Percentiles rank a stretch among this genome's conserved stretches.
phyloP scores from a whole-genome alignment of 23 tunicate genomes.

The Phallusia fumigata region DNA sequence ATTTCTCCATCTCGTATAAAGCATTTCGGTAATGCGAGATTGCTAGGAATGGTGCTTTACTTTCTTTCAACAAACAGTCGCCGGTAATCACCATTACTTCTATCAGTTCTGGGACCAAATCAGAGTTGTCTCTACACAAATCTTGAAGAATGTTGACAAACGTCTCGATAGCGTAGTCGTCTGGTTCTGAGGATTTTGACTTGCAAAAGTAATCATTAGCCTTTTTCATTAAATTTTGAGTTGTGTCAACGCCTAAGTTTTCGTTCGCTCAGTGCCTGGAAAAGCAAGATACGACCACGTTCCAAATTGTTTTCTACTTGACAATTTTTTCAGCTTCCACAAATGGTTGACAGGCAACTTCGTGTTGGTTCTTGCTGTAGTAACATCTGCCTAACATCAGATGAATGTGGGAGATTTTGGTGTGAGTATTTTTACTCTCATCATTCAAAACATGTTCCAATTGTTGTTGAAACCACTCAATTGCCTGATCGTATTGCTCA shows the following conservation, averaged over 20 bases:
- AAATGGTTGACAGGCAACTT: background rate
- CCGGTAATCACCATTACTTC: background rate
- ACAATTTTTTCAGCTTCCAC: background rate
- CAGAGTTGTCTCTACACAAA: background rate
- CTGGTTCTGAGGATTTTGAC: background rate
- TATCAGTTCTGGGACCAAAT: background rate
- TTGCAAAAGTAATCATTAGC: background rate
- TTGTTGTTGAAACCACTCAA: background rate
- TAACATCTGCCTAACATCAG: conserved; percentile 2
- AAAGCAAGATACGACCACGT: background rate
- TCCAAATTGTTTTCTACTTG: background rate
- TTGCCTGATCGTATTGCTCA: background rate
- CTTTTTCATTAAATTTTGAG: background rate
- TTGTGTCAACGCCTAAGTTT: background rate
- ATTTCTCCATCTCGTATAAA: background rate
- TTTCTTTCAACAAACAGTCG: background rate
- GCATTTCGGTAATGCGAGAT: background rate
- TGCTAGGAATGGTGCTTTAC: background rate
- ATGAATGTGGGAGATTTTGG: background rate
- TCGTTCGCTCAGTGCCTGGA: background rate
- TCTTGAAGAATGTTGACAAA: background rate
- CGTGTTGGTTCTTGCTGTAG: background rate
- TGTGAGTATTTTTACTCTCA: background rate
- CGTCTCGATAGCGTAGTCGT: background rate
- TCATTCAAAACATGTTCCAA: background rate